Evolutionary conservation across 2,113 vertebrate species (phyloP), one percentile per base, ranked within the genome.

Genomic region (Plecotus auritus): DNA sequence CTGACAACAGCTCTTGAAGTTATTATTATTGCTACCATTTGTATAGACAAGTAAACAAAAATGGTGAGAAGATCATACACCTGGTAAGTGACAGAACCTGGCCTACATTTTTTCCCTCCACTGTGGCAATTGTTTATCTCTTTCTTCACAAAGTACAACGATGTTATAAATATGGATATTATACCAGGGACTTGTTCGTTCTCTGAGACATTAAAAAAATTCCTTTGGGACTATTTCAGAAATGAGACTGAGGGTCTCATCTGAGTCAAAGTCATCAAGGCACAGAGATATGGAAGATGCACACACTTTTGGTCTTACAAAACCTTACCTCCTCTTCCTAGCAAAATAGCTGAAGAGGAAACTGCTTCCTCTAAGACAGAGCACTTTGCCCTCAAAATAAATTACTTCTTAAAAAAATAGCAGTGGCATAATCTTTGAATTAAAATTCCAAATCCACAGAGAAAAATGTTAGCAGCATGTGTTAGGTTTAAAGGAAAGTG

Each of bases 321-420:
- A 92, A 26, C 20, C 40, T 73, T 85, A 69, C 64, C 51, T 74
- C 35, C 93, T 91, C 37, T 84, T 72, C 26, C 23, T 88, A 40
- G 61, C 18, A 86, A 93, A 96, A 92, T 35, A 88, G 64, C 49
- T 92, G 30, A 85, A 93, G 78, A 93, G 49, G 35, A 90, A 94
- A 73, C 42, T 85, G 59, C 42, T 93, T 95, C 83, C 40, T 64
- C 64, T 28, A 81, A 85, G 73, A 54, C 51, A 77, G 86, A 73
- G 23, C 49, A 59, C 49, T 96, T 95, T 95, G 49, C 40, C 40
- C 26, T 93, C 74, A 74, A 91, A 95, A 91, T 85, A 96, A 96
- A 95, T 93, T 81, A 18, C 45, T 91, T 97, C 78, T 93, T 73
- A 70, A 87, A 67, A 67, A 87, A 94, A 91, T 77, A 83, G 40